phyloP scores from a whole-genome alignment of 2,888 invertebrate genomes.

The Meteorus cinctellus region DNA sequence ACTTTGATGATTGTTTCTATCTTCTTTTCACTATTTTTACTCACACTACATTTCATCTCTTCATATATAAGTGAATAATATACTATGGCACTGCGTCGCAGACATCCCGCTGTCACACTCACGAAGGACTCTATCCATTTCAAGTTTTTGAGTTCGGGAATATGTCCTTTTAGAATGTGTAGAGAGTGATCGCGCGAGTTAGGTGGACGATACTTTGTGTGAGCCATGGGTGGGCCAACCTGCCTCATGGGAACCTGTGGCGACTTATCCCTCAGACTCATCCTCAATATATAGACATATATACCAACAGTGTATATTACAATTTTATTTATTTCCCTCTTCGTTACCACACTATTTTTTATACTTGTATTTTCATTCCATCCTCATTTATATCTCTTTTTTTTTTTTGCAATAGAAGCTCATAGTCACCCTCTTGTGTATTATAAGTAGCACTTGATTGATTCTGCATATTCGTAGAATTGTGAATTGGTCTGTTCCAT shows the following conservation, averaged over 20 bases:
- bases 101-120: conserved; percentile 67
- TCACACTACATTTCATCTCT: conserved; percentile 19
- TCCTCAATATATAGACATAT: conserved; percentile 40
- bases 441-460: conserved; percentile 53
- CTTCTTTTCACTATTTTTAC: background rate
- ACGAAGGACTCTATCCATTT: conserved; percentile 69
- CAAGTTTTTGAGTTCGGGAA: conserved; percentile 41
- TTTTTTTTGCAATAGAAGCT: background rate
- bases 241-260: conserved; percentile 61
- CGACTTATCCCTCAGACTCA: conserved; percentile 49
- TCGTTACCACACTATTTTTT: conserved; percentile 9
- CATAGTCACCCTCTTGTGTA: conserved; percentile 11
- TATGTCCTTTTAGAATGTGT: conserved; percentile 27
- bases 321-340: conserved; percentile 34
- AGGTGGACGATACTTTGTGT: conserved; percentile 45
- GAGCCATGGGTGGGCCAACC: conserved; percentile 72
- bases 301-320: background rate
- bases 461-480: conserved; percentile 53
- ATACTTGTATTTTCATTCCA: conserved; percentile 37
- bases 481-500: background rate
- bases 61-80: background rate
- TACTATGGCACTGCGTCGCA: conserved; percentile 1
- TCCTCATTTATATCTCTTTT: background rate
- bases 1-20: background rate
- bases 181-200: conserved; percentile 33